Conservation (phyloP, 37 sponge, comb jelly and placozoan genomes). For the Chondrilla cf. caribensis region DNA sequence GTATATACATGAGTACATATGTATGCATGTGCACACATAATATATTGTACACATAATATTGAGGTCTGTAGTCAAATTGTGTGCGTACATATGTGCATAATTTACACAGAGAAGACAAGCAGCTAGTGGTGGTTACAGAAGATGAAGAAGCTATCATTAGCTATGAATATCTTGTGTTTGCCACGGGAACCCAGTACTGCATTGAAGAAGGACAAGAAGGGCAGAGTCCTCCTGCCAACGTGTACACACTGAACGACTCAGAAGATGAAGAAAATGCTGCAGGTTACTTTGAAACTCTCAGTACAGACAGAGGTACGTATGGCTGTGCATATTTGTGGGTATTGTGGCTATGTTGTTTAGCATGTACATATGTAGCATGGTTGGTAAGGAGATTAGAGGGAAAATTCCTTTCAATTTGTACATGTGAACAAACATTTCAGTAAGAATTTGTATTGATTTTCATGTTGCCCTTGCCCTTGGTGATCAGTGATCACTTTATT, state of each 20-base stretch:
- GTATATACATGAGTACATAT: neutral
- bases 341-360: neutral
- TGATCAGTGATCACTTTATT: too few species aligned
- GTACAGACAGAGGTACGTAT: neutral
- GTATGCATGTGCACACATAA: neutral
- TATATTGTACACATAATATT: neutral
- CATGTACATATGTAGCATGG: neutral
- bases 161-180: constrained; percentile 78
- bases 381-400: neutral
- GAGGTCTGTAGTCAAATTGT: too few species aligned
- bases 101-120: constrained; percentile 41
- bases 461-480: too few species aligned
- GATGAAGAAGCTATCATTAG: constrained; percentile 23
- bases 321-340: neutral
- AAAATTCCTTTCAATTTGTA: neutral
- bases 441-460: too few species aligned
- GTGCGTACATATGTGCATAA: neutral
- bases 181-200: constrained; percentile 69
- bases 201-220: neutral
- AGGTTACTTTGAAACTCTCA: neutral
- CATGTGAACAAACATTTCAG: too few species aligned
- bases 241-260: constrained; percentile 9
- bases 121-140: constrained; percentile 31
- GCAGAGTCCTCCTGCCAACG: neutral
- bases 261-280: neutral